Percentiles rank a stretch among this genome's conserved stretches.
Evolutionary conservation across 2,888 invertebrate genomes (phyloP).

Genomic region (Melieria omissa): DNA sequence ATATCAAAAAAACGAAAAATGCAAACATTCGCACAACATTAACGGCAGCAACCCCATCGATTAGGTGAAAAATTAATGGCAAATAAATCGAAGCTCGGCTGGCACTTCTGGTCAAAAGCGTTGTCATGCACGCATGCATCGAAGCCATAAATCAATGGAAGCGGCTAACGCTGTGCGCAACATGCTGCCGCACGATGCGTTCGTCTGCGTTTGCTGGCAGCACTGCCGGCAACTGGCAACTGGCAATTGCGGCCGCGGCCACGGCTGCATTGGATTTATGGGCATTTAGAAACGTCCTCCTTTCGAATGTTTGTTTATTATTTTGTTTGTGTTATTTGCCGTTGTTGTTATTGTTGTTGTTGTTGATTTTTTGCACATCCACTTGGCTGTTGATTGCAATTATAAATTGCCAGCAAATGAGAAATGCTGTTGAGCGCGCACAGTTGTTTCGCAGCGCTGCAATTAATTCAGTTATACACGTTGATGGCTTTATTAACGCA

Average conservation of each 20-base stretch:
- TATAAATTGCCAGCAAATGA: no score
- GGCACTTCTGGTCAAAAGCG: slow-evolving; percentile 3
- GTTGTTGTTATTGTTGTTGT: neutral
- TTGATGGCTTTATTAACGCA: no score
- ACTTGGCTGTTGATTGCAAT: neutral
- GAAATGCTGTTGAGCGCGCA: neutral
- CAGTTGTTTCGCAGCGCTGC: no score
- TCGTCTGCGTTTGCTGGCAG: neutral
- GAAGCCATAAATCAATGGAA: slow-evolving; percentile 39
- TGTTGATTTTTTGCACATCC: neutral
- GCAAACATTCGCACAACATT: no score
- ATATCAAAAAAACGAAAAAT: no score
- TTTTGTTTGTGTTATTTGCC: neutral
- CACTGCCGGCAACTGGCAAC: no score
- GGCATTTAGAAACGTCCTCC: slow-evolving; percentile 40
- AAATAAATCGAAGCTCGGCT: no score
- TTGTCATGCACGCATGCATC: slow-evolving; percentile 34
- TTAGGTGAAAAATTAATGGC: no score
- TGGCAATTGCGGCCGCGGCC: no score
- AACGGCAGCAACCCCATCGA: no score
- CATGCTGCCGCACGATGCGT: neutral
- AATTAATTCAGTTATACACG: no score
- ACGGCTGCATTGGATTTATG: slow-evolving; percentile 32
- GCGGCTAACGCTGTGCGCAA: slow-evolving; percentile 30
- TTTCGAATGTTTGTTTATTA: slow-evolving; percentile 33